Evolutionary conservation across 53 echinoderm and acorn worm genomes (phyloP), one percentile per base, ranked within the genome.

Genomic region (Echinometra lucunter): DNA sequence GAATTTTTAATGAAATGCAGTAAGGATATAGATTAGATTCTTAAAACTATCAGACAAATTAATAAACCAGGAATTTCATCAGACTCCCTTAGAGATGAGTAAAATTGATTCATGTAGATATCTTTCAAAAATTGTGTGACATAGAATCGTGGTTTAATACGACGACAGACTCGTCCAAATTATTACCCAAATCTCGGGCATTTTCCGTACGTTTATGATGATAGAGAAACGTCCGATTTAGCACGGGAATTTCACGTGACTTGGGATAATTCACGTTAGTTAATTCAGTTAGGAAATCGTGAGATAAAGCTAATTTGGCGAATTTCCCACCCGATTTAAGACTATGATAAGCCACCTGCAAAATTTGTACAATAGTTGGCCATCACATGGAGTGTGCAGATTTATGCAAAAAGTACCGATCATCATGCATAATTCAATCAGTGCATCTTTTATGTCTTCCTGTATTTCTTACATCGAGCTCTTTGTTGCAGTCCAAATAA

Each of bases 221-320:
- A 13, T 2, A 72, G 72, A 72, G 28, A 72, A 72, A 3, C 16
- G 35, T 35, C 35, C 32, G 35, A 32, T 72, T 13, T 13, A 13
- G 28, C 35, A 3, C 2, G 35, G 35, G 15, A 9, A 72, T 72
- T 11, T 35, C 72, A 72, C 72, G 72, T 72, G 72, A 16, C 35
- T 72, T 13, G 72, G 4, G 35, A 72, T 35, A 34, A 72, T 72
- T 72, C 35, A 35, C 34, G 35, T 35, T 32, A 28, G 30, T 4
- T 72, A 72, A 72, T 72, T 35, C 72, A 72, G 35, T 72, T 34
- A 72, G 72, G 72, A 72, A 72, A 72, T 72, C 72, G 72, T 32
- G 72, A 72, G 72, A 72, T 72, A 72, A 6, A 8, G 72, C 72
- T 72, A 72, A 72, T 72, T 72, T 35, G 35, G 72, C 72, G 72